Evolutionary conservation across 2,797 vertebrate species (phyloP).

Genomic region (Amphiprion clarkii): DNA sequence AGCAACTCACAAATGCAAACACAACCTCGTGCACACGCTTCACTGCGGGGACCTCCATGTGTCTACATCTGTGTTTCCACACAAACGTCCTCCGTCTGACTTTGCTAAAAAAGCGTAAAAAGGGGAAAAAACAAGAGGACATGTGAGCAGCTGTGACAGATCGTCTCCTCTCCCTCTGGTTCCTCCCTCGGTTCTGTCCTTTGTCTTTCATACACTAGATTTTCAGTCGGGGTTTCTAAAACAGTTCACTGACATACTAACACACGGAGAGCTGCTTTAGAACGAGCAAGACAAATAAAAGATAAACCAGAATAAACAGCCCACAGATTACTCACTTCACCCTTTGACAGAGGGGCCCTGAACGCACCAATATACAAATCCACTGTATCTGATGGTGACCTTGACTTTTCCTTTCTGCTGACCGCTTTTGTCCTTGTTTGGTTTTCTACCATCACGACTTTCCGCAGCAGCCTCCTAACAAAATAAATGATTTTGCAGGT

Average conservation of each 20-base stretch:
- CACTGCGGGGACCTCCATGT: constrained; percentile 40
- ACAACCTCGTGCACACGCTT: constrained; percentile 30
- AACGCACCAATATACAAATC: constrained; percentile 3
- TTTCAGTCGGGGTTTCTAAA: constrained; percentile 31
- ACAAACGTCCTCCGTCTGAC: constrained; percentile 50
- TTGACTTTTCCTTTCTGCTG: constrained; percentile 27
- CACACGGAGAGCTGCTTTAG: not conserved
- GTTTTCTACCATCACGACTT: constrained; percentile 25
- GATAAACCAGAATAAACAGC: constrained; percentile 6
- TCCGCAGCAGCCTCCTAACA: not conserved
- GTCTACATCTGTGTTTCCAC: constrained; percentile 52
- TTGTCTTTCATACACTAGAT: constrained; percentile 23
- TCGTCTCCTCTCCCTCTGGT: constrained; percentile 37
- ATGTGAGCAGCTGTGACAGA: constrained; percentile 62
- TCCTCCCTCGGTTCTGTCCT: constrained; percentile 3
- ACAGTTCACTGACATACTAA: constrained; percentile 19
- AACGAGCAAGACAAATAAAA: not conserved
- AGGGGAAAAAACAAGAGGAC: constrained; percentile 41
- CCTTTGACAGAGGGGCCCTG: constrained; percentile 6
- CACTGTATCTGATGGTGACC: constrained; percentile 5
- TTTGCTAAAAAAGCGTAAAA: constrained; percentile 52
- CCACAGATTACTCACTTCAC: constrained; percentile 7
- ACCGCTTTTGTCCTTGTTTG: constrained; percentile 8
- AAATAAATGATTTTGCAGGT: constrained; percentile 35
- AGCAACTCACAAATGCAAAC: constrained; percentile 18